Percentiles rank a stretch among this genome's conserved stretches.
Conservation (phyloP, 2,888 invertebrate species). For the Bombyx huttoni region DNA sequence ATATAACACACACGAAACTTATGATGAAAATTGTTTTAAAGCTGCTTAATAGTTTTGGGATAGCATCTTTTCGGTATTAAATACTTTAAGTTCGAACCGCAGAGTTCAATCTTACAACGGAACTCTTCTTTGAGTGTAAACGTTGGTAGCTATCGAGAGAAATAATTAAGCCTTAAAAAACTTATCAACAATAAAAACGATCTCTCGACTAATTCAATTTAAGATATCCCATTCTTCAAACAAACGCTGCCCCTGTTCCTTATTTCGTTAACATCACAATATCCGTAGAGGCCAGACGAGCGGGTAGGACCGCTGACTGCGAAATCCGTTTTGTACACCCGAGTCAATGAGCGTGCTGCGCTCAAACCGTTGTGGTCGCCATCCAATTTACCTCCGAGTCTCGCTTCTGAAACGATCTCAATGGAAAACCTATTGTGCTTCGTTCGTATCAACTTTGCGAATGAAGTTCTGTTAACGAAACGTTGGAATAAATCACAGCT, state of each 20-base stretch:
- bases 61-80: too few species aligned
- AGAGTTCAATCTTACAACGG: too few species aligned
- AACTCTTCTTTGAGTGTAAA: too few species aligned
- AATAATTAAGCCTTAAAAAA: too few species aligned
- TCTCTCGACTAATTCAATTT: background rate
- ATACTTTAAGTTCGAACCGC: too few species aligned
- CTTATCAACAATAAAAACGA: background rate
- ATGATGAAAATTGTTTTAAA: too few species aligned
- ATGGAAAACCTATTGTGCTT: constrained; percentile 10
- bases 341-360: constrained; percentile 25
- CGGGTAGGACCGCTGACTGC: constrained; percentile 17
- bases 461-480: background rate
- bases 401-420: constrained; percentile 19
- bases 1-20: too few species aligned
- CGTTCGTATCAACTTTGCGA: constrained; percentile 1
- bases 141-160: too few species aligned
- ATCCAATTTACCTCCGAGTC: constrained; percentile 57
- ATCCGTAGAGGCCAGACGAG: constrained; percentile 8
- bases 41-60: too few species aligned
- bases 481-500: background rate
- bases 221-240: background rate
- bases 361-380: constrained; percentile 37
- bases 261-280: background rate
- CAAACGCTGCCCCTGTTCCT: background rate
- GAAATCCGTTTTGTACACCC: constrained; percentile 20